Evolutionary conservation across 2,888 invertebrate genomes (phyloP).

Genomic region (Acanthosepion lycidas): DNA sequence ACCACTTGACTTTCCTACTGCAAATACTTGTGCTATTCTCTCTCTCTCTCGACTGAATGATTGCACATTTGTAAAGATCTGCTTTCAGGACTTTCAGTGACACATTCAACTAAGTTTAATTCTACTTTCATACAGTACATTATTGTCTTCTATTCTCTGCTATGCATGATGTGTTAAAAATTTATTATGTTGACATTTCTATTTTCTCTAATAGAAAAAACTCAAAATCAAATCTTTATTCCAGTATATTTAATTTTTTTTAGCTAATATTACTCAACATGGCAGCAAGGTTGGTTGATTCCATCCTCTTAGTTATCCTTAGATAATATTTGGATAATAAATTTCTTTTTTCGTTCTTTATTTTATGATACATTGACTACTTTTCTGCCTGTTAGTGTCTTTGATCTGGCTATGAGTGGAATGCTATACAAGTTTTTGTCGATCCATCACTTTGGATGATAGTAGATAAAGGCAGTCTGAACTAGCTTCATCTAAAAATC

Average conservation of each 20-base stretch:
- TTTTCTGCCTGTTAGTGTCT: neutral
- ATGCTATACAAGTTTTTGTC: neutral
- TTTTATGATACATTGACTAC: neutral
- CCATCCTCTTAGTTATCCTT: neutral
- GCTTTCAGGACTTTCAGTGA: neutral
- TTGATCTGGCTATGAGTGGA: neutral
- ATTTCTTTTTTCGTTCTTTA: neutral
- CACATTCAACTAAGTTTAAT: too few species aligned
- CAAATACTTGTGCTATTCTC: neutral
- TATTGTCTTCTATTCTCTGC: neutral
- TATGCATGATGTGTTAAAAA: neutral
- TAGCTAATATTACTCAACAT: neutral
- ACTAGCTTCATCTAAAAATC: too few species aligned
- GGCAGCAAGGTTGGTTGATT: neutral
- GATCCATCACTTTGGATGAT: neutral
- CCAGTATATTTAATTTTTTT: neutral
- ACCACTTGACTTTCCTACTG: neutral
- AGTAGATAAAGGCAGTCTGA: neutral
- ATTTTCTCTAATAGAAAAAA: neutral
- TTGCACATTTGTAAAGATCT: neutral
- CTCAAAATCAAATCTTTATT: neutral
- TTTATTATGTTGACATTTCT: neutral
- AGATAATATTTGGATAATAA: conserved; percentile 33
- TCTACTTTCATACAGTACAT: neutral
- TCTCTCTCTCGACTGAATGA: neutral